These are phyloP conservation scores for Dasyprocta punctata DNA, from an alignment of 2,113 vertebrate species.

Conservation along the genomic window DNA sequence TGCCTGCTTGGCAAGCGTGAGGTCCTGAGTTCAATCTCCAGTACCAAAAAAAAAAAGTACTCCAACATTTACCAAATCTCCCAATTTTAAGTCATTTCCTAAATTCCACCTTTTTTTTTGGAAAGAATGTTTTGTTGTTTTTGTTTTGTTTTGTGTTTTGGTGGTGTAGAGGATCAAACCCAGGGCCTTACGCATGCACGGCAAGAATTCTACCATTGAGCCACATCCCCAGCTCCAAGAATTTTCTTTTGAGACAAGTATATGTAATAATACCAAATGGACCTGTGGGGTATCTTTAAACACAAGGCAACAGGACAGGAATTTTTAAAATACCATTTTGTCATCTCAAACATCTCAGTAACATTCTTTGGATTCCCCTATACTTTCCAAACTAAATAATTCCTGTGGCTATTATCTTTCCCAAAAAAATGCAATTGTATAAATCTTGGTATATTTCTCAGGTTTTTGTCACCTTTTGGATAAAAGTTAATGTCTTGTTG, in stretches of 20 bases:
- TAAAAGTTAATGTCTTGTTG: conserved; percentile 34
- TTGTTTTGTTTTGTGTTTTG: too few relatives aligned
- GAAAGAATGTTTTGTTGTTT: background rate
- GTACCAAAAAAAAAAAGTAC: conserved; percentile 5
- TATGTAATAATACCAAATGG: background rate
- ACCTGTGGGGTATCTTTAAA: background rate
- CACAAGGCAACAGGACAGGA: background rate
- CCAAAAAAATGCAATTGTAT: background rate
- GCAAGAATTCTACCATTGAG: too few relatives aligned
- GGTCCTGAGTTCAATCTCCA: too few relatives aligned
- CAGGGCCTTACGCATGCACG: too few relatives aligned
- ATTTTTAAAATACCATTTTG: conserved; percentile 42
- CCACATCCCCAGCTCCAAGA: background rate
- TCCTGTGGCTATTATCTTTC: background rate
- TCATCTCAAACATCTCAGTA: conserved; percentile 47
- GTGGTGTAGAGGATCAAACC: too few relatives aligned
- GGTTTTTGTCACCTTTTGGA: background rate
- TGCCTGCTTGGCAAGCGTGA: too few relatives aligned
- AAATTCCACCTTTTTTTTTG: background rate
- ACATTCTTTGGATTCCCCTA: conserved; percentile 33
- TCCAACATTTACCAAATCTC: conserved; percentile 40
- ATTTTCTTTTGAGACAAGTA: conserved; percentile 31
- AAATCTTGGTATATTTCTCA: background rate
- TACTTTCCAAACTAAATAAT: conserved; percentile 56
- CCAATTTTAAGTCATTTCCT: conserved; percentile 39